Evolutionary conservation across 2,113 vertebrate species (phyloP).

Genomic region (Cnemophilus loriae): DNA sequence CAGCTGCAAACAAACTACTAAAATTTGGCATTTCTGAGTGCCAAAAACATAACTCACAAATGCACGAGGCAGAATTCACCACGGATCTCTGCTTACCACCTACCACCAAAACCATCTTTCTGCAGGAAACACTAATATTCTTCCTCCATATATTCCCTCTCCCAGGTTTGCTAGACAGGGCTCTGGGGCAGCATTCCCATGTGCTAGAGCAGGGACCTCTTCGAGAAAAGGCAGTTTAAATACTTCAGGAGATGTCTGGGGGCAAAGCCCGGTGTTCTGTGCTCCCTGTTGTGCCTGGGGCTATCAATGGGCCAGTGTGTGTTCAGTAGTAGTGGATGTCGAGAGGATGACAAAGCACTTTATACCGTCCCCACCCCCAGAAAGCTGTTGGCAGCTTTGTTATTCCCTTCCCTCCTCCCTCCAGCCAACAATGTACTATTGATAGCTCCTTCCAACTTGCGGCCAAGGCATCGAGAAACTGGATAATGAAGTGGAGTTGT

Average conservation of each 20-base stretch:
- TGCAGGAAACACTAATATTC: neutral
- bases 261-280: neutral
- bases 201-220: neutral
- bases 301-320: constrained; percentile 46
- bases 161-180: rapidly evolving
- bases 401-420: constrained; percentile 42
- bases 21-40: neutral
- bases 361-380: neutral
- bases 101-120: neutral
- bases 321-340: constrained; percentile 16
- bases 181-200: neutral
- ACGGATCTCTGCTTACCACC: neutral
- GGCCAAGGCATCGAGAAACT: constrained; percentile 1
- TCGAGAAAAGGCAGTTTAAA: neutral
- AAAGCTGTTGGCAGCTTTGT: constrained; percentile 47
- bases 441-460: constrained; percentile 12
- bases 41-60: neutral
- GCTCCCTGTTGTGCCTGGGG: neutral
- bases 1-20: neutral
- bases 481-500: constrained; percentile 46
- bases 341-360: constrained; percentile 42
- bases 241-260: neutral
- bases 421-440: constrained; percentile 42
- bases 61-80: neutral
- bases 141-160: neutral